Evolutionary conservation across 2,888 invertebrate genomes (phyloP), one percentile per base, ranked within the genome.

Genomic region (Ceramica pisi): DNA sequence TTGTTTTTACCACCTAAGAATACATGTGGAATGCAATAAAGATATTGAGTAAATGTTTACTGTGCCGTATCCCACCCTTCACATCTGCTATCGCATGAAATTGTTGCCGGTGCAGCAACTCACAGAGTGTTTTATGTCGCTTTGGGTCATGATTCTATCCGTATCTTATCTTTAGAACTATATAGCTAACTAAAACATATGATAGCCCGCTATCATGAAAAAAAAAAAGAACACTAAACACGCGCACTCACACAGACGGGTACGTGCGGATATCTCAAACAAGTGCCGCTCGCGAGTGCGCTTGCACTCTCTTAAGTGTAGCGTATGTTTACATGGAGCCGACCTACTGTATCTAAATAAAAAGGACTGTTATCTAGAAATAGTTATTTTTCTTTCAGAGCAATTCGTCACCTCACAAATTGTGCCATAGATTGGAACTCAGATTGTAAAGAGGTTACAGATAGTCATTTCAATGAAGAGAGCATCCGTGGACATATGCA

Each of bases 351-450:
- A 9, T 4, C 12, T 38, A 12, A 10, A 38, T 38, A 3, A 12
- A 12, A 2, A 1, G 0, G 38, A 9, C 9, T 7, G 19, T 26
- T 26, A 26, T 26, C 26, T 26, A 31, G 31, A n/a, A 0, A 48
- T 0, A 21, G 23, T 19, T n/a, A 1, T 16, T 44, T 53, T 31
- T 41, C 8, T 68, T 71, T 9, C 86, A 95, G 95, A 82, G 91
- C 95, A 3, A 89, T 95, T 67, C 92, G 91, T 51, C 87, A 91
- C 57, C 88, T 94, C 35, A 92, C 92, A 51, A 93, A 90, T 80
- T 95, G 95, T 75, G 95, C 94, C 0, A 86, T 92, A 74, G 93
- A 94, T 80, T 95, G 95, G 95, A 95, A 95, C 70, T 81, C 89
- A 0, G 94, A 95, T 60, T 95, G 95, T 81, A 91, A 87, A 67